Evolutionary conservation across 2,113 vertebrate species (phyloP), one percentile per base, ranked within the genome.

Genomic region (Mustela nigripes): DNA sequence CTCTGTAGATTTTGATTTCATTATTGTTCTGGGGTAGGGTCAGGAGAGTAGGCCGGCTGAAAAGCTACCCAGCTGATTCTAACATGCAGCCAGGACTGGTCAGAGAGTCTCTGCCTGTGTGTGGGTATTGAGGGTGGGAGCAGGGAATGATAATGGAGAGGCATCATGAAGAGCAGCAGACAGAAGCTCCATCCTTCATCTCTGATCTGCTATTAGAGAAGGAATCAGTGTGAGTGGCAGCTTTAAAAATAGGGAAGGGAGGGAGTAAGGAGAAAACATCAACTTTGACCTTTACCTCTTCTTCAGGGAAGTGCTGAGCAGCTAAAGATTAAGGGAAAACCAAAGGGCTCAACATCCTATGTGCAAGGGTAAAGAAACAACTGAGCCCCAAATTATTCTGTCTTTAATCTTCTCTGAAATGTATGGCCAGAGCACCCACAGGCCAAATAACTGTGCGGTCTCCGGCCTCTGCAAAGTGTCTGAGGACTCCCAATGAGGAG

Each of bases 201-300:
- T 97, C 63, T n/a, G 26, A 45, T 85, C 73, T 97, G 31, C 71
- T 94, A n/a, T 62, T 81, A 88, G 12, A 82, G 0, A 65, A 60
- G 48, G 39, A 86, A 87, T 42, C n/a, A 4, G 69, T 71, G 26
- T 79, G 95, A 85, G 76, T 31, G 85, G 91, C 78, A 87, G 33
- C 48, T 89, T 91, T 79, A 36, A 74, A 87, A 91, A 76, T 26
- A 60, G 94, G 42, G 28, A 2, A 58, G 26, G 36, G 67, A 28
- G 31, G 7, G 7, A 7, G 42, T 82, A 60, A 90, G 65, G 53
- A 96, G 16, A 84, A 95, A 91, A 26, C 5, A 91, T 56, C 60
- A 85, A 76, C 74, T 95, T 60, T 74, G 80, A 73, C 89, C 83
- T 86, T 84, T 63, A 67, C 28, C 71, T 97, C 81, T 92, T 88